A percentile compares a stretch with the other conserved stretches of the same genome.
phyloP scores from a whole-genome alignment of 2,797 vertebrate species.

The Clarias platycephalus region DNA sequence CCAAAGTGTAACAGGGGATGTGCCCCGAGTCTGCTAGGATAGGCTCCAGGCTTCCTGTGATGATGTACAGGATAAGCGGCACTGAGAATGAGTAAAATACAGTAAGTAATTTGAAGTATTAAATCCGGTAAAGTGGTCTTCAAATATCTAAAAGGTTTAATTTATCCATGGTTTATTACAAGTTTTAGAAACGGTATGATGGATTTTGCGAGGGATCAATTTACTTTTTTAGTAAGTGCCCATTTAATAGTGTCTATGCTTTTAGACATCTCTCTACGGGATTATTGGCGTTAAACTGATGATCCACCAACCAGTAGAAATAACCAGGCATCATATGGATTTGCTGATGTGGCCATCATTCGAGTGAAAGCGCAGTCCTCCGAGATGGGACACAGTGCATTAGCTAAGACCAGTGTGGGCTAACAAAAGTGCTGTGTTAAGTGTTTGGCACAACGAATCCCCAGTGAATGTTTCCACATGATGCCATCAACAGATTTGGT shows the following conservation, averaged over 20 bases:
- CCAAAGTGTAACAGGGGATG: too few species aligned
- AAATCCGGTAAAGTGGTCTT: background rate
- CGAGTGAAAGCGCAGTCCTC: conserved; percentile 4
- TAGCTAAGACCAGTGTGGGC: conserved; percentile 6
- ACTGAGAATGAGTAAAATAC: too few species aligned
- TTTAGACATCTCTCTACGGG: background rate
- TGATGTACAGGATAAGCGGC: too few species aligned
- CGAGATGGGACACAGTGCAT: conserved; percentile 5
- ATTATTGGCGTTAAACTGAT: background rate
- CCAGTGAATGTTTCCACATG: conserved; percentile 1
- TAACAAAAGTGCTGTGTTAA: conserved; percentile 28
- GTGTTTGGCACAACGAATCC: conserved; percentile 10
- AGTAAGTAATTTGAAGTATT: background rate
- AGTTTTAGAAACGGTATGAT: too few species aligned
- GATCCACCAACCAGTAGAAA: background rate
- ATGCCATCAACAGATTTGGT: conserved; percentile 27
- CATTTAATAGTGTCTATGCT: background rate
- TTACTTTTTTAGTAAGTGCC: background rate
- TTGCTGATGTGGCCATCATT: conserved; percentile 14
- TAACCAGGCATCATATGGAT: background rate
- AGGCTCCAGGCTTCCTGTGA: too few species aligned
- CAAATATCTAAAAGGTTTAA: background rate
- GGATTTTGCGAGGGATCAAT: background rate
- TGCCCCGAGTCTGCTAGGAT: too few species aligned
- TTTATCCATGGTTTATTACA: background rate